Evolutionary conservation across 2,888 invertebrate genomes (phyloP).

Genomic region (Oegoconia quadripuncta): DNA sequence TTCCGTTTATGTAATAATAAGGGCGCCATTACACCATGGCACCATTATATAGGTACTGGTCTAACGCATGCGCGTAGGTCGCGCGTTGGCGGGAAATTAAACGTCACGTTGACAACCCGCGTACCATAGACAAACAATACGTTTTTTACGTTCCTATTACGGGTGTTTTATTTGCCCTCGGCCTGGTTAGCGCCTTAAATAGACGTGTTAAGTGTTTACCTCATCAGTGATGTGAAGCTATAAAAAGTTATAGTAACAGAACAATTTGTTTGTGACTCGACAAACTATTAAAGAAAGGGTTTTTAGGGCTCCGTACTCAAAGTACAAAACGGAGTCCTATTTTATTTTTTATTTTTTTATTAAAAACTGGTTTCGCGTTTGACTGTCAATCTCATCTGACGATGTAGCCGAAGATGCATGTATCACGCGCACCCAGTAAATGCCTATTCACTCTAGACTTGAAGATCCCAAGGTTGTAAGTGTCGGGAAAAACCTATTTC

Average conservation of each 20-base stretch:
- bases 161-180: slow-evolving; percentile 26
- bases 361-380: too few relatives aligned
- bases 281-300: too few relatives aligned
- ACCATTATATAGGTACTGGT: slow-evolving; percentile 8
- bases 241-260: too few relatives aligned
- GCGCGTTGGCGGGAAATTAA: slow-evolving; percentile 38
- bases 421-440: too few relatives aligned
- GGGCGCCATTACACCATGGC: background rate
- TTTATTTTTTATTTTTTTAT: too few relatives aligned
- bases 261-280: slow-evolving; percentile 3
- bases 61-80: slow-evolving; percentile 12
- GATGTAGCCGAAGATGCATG: too few relatives aligned
- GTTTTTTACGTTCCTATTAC: slow-evolving; percentile 22
- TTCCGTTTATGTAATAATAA: background rate
- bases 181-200: slow-evolving; percentile 33
- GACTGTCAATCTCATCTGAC: too few relatives aligned
- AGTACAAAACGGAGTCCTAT: too few relatives aligned
- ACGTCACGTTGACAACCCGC: slow-evolving; percentile 39
- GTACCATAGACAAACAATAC: slow-evolving; percentile 30
- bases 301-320: too few relatives aligned
- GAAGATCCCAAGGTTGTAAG: too few relatives aligned
- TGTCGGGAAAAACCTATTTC: too few relatives aligned
- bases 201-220: slow-evolving; percentile 30
- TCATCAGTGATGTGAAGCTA: slow-evolving; percentile 11
- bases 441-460: too few relatives aligned